Base-by-base conservation (phyloP, 2,888 invertebrate species). In the Eupithecia subfuscata region DNA sequence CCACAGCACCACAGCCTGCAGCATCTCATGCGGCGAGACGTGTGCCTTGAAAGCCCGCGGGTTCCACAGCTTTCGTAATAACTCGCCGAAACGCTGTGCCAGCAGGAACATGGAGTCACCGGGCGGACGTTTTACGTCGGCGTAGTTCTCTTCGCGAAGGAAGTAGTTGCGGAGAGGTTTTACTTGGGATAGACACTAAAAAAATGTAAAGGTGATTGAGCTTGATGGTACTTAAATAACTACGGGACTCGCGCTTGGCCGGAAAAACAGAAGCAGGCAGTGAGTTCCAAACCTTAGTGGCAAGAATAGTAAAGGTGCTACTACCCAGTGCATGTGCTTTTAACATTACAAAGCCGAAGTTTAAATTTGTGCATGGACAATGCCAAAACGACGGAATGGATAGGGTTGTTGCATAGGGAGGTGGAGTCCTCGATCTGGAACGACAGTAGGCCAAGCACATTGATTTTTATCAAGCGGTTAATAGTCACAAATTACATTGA, bases 1-100 rank as follows among this genome's bases (percentile, higher is more conserved):
- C 98, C 99, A 98, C 79, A 99, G 94, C 6, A 99, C 98, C 37
- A 99, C 98, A 69, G 99, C 98, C 88, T 99, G 99, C 37, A 99
- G 95, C 99, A 99, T 99, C 95, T 99, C 99, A 89, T 99, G 99
- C 0, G 99, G 99, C 30, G 99, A 99, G 0, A 99, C 99, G 87
- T 99, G 99, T 0, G 99, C 98, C 92, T 99, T 99, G 89, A 99
- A 99, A 86, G 99, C 99, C 63, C 99, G 95, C 0, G 99, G 99
- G 92, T 99, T 99, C 99, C 99, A 99, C 84, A 99, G 95, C 90
- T 99, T 99, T 25, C 99, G 95, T 93, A 99, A 96, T 43, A 99
- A 95, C 89, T 99, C 99, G 0, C 99, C 99, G 90, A 99, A 99
- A 63, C 97, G 89, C 87, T 98, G 98, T 0, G 99, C 98, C 69